Evolutionary conservation across 1,140 invertebrate species (phyloP).

Genomic region (Philaenus spumarius): DNA sequence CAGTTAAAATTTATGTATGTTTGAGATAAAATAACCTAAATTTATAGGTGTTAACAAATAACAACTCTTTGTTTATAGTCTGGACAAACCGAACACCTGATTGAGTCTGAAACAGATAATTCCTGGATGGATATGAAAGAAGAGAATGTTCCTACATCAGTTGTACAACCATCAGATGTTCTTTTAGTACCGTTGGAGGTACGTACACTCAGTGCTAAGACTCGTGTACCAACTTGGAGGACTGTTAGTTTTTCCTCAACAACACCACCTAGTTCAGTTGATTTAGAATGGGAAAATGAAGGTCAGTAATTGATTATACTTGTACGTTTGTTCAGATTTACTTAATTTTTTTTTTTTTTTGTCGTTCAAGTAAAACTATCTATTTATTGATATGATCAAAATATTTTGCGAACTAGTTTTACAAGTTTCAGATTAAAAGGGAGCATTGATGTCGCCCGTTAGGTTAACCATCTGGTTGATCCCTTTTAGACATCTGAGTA

Average conservation of each 20-base stretch:
- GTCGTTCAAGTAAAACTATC: background rate
- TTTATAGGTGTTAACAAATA: no score
- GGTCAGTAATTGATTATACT: conserved; percentile 12
- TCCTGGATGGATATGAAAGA: no score
- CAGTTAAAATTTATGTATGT: no score
- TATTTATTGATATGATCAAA: background rate
- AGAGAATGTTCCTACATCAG: background rate
- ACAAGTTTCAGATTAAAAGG: background rate
- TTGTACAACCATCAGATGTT: background rate
- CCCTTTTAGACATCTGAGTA: no score
- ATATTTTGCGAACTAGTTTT: background rate
- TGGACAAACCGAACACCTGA: no score
- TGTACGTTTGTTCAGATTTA: background rate
- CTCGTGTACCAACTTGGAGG: conserved; percentile 1
- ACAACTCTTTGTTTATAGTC: no score
- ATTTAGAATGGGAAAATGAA: conserved; percentile 38
- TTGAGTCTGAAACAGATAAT: no score
- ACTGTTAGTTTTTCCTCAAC: conserved; percentile 16
- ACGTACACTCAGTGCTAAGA: background rate
- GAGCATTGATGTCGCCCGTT: background rate
- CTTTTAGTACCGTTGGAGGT: conserved; percentile 10
- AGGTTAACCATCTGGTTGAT: background rate
- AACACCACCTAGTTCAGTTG: conserved; percentile 34
- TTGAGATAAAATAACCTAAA: no score
- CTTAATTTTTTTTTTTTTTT: background rate